A percentile compares a stretch with the other conserved stretches of the same genome.
These are phyloP conservation scores for Aspiorhynchus laticeps DNA, from an alignment of 2,113 vertebrate species.

Conservation along the genomic window DNA sequence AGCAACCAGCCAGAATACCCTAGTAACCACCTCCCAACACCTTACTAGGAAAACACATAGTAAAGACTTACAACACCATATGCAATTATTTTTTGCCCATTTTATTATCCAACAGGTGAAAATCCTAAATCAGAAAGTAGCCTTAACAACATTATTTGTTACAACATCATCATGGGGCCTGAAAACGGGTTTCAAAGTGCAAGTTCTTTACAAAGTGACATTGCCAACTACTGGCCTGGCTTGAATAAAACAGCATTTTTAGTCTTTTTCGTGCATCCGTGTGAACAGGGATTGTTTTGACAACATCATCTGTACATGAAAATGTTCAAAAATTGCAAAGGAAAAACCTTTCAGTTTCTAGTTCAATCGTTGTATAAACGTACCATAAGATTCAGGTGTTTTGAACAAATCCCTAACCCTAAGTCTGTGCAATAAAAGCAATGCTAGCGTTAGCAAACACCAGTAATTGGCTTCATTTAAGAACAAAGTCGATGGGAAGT, in stretches of 20 bases:
- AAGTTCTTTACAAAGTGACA: no score
- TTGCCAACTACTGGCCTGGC: no score
- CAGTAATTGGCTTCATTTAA: background rate
- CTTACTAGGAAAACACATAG: no score
- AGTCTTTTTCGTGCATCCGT: no score
- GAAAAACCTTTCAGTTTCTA: background rate
- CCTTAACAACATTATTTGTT: no score
- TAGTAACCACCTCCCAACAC: no score
- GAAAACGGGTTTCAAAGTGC: no score
- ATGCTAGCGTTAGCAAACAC: background rate
- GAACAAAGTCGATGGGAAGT: background rate
- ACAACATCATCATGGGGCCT: no score
- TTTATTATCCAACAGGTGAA: background rate
- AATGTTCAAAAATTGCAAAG: no score
- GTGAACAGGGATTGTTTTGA: no score
- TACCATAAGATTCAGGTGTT: background rate
- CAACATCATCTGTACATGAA: no score
- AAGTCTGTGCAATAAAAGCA: background rate
- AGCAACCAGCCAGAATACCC: background rate
- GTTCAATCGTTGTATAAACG: background rate
- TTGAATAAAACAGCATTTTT: no score
- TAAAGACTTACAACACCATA: background rate
- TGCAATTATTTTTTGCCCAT: background rate
- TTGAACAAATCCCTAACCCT: background rate
- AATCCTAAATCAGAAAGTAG: background rate